Evolutionary conservation across 2,888 invertebrate genomes (phyloP).

Genomic region (Dione juno): DNA sequence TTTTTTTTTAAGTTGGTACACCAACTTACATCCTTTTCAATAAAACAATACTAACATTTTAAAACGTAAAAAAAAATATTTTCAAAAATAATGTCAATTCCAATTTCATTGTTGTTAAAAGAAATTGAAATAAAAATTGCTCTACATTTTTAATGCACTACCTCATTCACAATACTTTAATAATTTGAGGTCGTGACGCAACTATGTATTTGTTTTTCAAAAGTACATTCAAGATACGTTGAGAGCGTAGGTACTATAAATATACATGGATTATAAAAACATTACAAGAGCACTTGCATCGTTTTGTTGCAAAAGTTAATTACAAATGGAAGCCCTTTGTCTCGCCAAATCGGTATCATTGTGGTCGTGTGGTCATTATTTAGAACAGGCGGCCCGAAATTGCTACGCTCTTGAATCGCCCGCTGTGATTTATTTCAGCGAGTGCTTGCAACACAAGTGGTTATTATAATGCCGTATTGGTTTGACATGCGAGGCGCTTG

Average conservation of each 20-base stretch:
- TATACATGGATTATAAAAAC: conserved; percentile 29
- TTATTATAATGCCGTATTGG: conserved; percentile 73
- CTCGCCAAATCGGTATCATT: conserved; percentile 35
- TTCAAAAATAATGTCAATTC: background rate
- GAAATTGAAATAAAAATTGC: conserved; percentile 13
- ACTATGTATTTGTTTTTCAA: conserved; percentile 19
- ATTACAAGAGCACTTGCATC: conserved; percentile 34
- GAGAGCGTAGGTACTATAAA: conserved; percentile 16
- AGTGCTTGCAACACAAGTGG: conserved; percentile 57
- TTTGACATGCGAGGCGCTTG: conserved; percentile 52
- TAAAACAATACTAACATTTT: conserved; percentile 11
- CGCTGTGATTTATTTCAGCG: conserved; percentile 59
- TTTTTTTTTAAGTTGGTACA: background rate
- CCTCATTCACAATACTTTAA: conserved; percentile 18
- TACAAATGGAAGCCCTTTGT: conserved; percentile 42
- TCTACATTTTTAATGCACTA: conserved; percentile 11
- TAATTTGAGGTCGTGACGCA: conserved; percentile 6
- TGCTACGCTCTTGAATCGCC: conserved; percentile 54
- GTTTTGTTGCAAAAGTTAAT: conserved; percentile 41
- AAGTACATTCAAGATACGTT: conserved; percentile 25
- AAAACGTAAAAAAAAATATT: conserved; percentile 1
- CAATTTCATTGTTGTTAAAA: conserved; percentile 17
- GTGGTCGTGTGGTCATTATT: conserved; percentile 56
- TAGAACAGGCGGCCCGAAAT: conserved; percentile 58
- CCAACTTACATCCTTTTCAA: background rate